Conservation (phyloP, 2,797 vertebrate species). For the Brotula barbata region DNA sequence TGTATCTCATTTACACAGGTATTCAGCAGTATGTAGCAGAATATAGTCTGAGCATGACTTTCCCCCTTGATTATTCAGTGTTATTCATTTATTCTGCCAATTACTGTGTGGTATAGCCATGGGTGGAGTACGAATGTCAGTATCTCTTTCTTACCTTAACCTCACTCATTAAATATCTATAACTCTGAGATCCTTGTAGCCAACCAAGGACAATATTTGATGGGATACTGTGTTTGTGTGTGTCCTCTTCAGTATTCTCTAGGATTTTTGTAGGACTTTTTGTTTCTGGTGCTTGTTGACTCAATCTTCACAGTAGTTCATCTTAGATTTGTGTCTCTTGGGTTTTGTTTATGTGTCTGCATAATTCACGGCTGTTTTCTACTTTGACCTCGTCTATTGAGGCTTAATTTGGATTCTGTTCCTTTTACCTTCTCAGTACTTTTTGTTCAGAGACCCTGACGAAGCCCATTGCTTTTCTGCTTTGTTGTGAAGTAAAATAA, state of each 20-base stretch:
- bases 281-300: background rate
- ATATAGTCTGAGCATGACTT: constrained; percentile 38
- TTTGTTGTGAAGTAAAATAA: too few species aligned
- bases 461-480: background rate
- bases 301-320: background rate
- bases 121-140: constrained; percentile 39
- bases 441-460: constrained; percentile 2
- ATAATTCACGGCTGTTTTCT: constrained; percentile 11
- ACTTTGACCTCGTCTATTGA: constrained; percentile 17
- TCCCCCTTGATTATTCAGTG: constrained; percentile 49
- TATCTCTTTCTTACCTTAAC: constrained; percentile 36
- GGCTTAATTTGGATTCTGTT: constrained; percentile 6
- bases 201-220: constrained; percentile 17
- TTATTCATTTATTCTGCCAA: constrained; percentile 62
- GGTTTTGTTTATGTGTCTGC: background rate
- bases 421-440: too few species aligned
- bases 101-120: constrained; percentile 50
- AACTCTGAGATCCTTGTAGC: constrained; percentile 7
- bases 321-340: background rate
- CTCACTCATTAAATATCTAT: constrained; percentile 49
- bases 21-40: constrained; percentile 16
- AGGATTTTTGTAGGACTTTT: too few species aligned
- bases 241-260: background rate
- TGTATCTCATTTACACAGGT: constrained; percentile 14
- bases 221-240: background rate